Evolutionary conservation across 2,797 vertebrate species (phyloP), one percentile per base, ranked within the genome.

Genomic region (Sebastes nivosus): DNA sequence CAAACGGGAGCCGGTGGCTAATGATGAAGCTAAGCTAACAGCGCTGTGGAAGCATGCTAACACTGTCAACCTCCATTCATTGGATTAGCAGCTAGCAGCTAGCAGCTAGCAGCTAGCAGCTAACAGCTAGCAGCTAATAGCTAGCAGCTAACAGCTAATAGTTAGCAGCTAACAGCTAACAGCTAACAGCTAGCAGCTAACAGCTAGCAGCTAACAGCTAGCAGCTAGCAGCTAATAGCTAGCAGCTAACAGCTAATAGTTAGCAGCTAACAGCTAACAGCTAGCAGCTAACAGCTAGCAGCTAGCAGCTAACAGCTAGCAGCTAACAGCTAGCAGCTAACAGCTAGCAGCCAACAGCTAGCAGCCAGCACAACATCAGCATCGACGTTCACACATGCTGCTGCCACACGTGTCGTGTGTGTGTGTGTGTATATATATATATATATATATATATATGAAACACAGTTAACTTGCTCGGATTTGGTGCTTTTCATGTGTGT

Each of bases 41-140:
- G 4, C 6, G 68, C 73, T n/a, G 9, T 34, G 69, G 12, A 7
- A 82, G 87, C 88, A 79, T 82, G 92, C 89, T 93, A 92, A 66
- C 75, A 66, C 75, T 57, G 14, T 42, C 14, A 57, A 86, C 81
- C 67, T 80, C 78, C 93, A 95, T 95, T 94, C 94, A 95, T 94
- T 93, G 63, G 75, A 80, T 79, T 81, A 42, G 38, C 38, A 34
- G 34, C 34, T 38, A 38, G 0, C 12, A 0, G 85, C 87, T 36
- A 36, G 0, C 16, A 67, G 61, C 34, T 38, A 38, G 0, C 36
- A 38, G 85, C 87, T 85, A 80, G 29, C 27, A 63, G 72, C 72
- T 74, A 75, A 38, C 76, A 52, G 54, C 52, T 13, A 67, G 18
- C 22, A 30, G 9, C 32, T 34, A 34, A 0, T 0, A 11, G 32